A percentile compares a stretch with the other conserved stretches of the same genome.
phyloP scores from a whole-genome alignment of 2,888 invertebrate genomes.

The Tinea semifulvella region DNA sequence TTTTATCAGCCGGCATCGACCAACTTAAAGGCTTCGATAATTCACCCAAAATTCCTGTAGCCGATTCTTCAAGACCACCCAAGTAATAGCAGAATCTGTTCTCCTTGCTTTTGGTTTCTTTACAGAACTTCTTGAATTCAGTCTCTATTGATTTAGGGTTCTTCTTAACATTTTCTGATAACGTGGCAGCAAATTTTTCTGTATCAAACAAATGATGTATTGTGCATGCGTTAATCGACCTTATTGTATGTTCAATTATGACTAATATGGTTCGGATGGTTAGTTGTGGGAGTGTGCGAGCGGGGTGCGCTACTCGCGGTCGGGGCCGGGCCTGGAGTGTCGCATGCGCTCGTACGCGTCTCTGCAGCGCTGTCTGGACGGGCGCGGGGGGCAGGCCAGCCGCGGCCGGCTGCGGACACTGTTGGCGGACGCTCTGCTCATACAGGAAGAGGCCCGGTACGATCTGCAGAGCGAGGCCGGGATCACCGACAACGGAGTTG shows the following conservation, averaged over 20 bases:
- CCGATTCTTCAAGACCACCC: conserved; percentile 95
- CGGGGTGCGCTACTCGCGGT: conserved; percentile 39
- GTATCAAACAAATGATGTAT: too few relatives aligned
- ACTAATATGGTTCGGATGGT: too few relatives aligned
- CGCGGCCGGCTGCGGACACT: conserved; percentile 66
- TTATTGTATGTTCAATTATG: too few relatives aligned
- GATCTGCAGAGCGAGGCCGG: conserved; percentile 51
- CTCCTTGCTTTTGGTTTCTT: conserved; percentile 85
- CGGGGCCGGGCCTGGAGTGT: conserved; percentile 60
- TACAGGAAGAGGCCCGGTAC: conserved; percentile 67
- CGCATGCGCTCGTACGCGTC: conserved; percentile 73
- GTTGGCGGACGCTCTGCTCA: conserved; percentile 70
- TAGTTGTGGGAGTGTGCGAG: conserved; percentile 74
- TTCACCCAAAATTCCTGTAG: conserved; percentile 95
- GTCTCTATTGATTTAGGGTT: conserved; percentile 81
- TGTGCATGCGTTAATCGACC: too few relatives aligned
- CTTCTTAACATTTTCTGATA: conserved; percentile 75
- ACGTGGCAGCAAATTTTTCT: conserved; percentile 77
- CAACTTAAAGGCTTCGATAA: conserved; percentile 95
- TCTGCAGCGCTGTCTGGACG: conserved; percentile 69
- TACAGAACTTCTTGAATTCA: conserved; percentile 87
- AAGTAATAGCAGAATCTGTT: conserved; percentile 98
- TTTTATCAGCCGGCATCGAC: conserved; percentile 94
- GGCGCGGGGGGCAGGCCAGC: conserved; percentile 44
- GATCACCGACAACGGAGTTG: conserved; percentile 39